A percentile compares a stretch with the other conserved stretches of the same genome.
Conservation (phyloP, 2,113 vertebrate genomes). For the Pristiophorus japonicus region DNA sequence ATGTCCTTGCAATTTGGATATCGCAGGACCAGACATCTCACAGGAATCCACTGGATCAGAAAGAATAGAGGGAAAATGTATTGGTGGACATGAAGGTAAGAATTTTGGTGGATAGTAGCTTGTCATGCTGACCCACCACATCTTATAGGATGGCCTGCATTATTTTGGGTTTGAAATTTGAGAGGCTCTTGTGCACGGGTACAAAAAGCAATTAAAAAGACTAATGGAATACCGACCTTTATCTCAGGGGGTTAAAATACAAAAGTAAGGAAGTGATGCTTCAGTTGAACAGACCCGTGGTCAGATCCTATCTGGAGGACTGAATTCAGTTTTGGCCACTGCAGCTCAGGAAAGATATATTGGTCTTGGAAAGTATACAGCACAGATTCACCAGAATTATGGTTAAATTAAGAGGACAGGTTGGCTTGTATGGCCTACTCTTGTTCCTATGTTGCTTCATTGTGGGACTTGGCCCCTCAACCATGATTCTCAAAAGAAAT, state of each 20-base stretch:
- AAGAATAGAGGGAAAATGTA: not conserved
- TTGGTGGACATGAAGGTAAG: not conserved
- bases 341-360: not conserved
- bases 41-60: not conserved
- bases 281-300: not conserved
- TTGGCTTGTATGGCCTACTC: not conserved
- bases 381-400: not conserved
- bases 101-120: not conserved
- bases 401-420: not conserved
- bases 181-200: not conserved
- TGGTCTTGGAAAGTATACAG: not conserved
- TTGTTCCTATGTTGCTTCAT: not conserved
- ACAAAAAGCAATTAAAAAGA: not conserved
- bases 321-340: not conserved
- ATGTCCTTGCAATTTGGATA: not conserved
- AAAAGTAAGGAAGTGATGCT: not conserved
- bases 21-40: not conserved
- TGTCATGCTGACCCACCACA: not conserved
- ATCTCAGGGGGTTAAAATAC: not conserved
- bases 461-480: not conserved
- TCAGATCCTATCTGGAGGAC: not conserved
- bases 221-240: not conserved
- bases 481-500: not conserved
- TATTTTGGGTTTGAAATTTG: not conserved
- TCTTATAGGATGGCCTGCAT: not conserved